Evolutionary conservation across 2,797 vertebrate species (phyloP).

Genomic region (Iguana delicatissima): DNA sequence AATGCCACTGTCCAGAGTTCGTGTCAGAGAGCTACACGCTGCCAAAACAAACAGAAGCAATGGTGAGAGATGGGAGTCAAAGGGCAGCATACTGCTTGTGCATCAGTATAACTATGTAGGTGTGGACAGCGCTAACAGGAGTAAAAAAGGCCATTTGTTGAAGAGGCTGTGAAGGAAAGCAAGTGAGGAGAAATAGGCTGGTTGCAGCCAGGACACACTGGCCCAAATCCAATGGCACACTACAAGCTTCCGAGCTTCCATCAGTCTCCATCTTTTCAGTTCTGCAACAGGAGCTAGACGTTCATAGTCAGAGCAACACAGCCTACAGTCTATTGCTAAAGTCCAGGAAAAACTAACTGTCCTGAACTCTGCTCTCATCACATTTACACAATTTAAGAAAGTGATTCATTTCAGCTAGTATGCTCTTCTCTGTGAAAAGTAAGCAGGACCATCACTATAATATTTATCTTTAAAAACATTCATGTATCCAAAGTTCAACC

Average conservation of each 20-base stretch:
- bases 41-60: conserved; percentile 18
- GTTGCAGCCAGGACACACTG: no score
- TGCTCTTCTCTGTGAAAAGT: neutral
- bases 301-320: no score
- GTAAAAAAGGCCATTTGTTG: no score
- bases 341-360: neutral
- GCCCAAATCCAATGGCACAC: no score
- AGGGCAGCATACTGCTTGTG: neutral
- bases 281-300: neutral
- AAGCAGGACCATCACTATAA: neutral
- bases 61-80: neutral
- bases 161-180: no score
- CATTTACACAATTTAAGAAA: neutral
- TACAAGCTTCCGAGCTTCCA: no score
- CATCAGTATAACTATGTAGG: no score
- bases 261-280: neutral
- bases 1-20: conserved; percentile 96
- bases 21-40: conserved; percentile 93
- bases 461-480: neutral
- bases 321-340: no score
- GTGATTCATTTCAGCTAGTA: neutral
- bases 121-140: neutral
- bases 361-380: neutral
- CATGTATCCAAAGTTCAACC: neutral
- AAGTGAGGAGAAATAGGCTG: neutral